Evolutionary conservation across 64 coral and sea anemone genomes (phyloP).

Genomic region (Montipora capricornis): DNA sequence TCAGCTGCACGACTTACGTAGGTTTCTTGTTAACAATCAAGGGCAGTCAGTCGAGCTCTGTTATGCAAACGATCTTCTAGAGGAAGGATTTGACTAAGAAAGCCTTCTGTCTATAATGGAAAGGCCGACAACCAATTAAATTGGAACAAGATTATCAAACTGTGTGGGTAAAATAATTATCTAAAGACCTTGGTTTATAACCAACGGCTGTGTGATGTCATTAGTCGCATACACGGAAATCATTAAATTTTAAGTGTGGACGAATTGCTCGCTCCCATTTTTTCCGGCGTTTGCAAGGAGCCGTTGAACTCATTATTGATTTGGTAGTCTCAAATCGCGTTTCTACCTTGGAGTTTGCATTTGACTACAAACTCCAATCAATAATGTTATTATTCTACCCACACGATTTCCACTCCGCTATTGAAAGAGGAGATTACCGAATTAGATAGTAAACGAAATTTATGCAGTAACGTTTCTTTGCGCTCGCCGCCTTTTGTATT

Average conservation of each 20-base stretch:
- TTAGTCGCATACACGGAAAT: background rate
- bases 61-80: constrained; percentile 38
- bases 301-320: background rate
- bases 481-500: constrained; percentile 28
- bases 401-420: constrained; percentile 7
- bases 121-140: constrained; percentile 42
- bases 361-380: background rate
- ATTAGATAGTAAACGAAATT: constrained; percentile 31
- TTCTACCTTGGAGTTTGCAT: background rate
- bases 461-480: constrained; percentile 56
- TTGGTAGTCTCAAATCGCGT: background rate
- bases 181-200: constrained; percentile 18
- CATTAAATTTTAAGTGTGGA: background rate
- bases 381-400: constrained; percentile 60
- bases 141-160: constrained; percentile 27
- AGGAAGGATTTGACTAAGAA: constrained; percentile 15
- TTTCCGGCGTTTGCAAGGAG: background rate
- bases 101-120: background rate
- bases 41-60: background rate
- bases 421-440: constrained; percentile 56
- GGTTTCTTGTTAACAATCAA: background rate
- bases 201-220: background rate
- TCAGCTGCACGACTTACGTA: background rate
- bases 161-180: constrained; percentile 23
- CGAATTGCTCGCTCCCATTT: background rate